Conservation (phyloP, 2,797 vertebrate species). For the Pyrrhura leucotis region DNA sequence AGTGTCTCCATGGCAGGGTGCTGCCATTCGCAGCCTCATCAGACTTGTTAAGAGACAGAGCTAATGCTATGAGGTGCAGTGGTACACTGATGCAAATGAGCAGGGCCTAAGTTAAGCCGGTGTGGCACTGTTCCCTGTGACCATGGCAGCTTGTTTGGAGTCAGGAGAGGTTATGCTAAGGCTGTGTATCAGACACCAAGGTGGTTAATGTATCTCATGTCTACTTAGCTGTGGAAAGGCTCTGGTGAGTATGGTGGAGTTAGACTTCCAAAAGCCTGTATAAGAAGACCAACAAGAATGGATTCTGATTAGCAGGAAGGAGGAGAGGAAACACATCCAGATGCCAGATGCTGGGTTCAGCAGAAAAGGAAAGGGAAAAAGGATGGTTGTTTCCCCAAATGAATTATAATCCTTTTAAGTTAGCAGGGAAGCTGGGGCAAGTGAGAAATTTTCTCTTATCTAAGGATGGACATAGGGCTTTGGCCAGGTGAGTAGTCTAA, state of each 20-base stretch:
- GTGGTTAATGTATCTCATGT: neutral
- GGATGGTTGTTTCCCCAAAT: neutral
- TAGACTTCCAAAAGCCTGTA: neutral
- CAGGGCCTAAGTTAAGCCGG: neutral
- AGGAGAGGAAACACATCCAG: neutral
- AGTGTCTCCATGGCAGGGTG: neutral
- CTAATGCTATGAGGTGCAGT: neutral
- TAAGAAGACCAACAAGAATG: neutral
- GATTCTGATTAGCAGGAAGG: neutral
- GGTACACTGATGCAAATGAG: neutral
- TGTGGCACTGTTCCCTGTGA: too few species aligned
- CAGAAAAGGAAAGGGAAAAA: neutral
- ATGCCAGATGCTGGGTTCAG: neutral
- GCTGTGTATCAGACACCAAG: neutral
- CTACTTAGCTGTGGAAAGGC: neutral
- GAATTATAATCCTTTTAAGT: neutral
- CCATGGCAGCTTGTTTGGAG: fast-evolving
- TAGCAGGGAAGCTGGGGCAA: neutral
- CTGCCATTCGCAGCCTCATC: neutral
- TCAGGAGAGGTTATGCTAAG: neutral
- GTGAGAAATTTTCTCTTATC: neutral
- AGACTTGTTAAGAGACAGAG: neutral
- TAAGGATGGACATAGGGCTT: neutral
- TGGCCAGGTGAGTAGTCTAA: neutral
- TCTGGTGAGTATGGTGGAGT: neutral